Conservation (phyloP, 2,888 invertebrate genomes). For the Xestobium rufovillosum region DNA sequence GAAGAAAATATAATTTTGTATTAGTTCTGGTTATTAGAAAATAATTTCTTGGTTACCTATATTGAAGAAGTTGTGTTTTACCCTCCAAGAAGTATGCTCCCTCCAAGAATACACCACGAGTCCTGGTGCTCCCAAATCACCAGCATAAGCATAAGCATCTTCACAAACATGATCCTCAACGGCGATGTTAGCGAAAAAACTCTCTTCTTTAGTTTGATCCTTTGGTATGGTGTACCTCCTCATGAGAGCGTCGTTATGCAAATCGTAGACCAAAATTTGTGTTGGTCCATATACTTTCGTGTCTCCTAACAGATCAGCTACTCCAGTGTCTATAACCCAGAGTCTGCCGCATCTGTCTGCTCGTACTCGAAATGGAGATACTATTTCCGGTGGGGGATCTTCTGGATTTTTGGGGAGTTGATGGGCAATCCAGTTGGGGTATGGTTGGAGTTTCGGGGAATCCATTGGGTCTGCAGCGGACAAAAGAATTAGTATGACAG, state of each 20-base stretch:
- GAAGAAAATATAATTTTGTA: not conserved
- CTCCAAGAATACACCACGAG: conserved; percentile 71
- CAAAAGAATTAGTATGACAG: too few species aligned
- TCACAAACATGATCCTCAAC: conserved; percentile 68
- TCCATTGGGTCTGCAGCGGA: conserved; percentile 53
- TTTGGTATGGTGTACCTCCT: conserved; percentile 58
- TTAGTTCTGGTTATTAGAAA: conserved; percentile 50
- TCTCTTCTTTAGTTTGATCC: conserved; percentile 58
- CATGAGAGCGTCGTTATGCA: conserved; percentile 62
- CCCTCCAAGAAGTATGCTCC: conserved; percentile 63
- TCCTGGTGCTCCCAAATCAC: conserved; percentile 61
- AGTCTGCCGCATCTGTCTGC: conserved; percentile 70
- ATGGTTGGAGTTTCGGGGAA: conserved; percentile 67
- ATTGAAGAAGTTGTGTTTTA: conserved; percentile 35
- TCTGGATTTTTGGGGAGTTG: conserved; percentile 44
- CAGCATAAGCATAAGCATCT: conserved; percentile 64
- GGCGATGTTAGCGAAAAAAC: conserved; percentile 68
- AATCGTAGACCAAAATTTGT: conserved; percentile 62
- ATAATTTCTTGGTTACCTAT: conserved; percentile 22
- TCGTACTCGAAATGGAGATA: conserved; percentile 65
- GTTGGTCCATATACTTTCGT: conserved; percentile 50
- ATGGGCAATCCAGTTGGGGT: conserved; percentile 74
- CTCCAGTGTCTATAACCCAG: conserved; percentile 73
- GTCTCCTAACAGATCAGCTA: conserved; percentile 51
- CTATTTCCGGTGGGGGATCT: conserved; percentile 54